Base-by-base conservation (phyloP, 2,797 vertebrate genomes). In the Sebastes goodei region DNA sequence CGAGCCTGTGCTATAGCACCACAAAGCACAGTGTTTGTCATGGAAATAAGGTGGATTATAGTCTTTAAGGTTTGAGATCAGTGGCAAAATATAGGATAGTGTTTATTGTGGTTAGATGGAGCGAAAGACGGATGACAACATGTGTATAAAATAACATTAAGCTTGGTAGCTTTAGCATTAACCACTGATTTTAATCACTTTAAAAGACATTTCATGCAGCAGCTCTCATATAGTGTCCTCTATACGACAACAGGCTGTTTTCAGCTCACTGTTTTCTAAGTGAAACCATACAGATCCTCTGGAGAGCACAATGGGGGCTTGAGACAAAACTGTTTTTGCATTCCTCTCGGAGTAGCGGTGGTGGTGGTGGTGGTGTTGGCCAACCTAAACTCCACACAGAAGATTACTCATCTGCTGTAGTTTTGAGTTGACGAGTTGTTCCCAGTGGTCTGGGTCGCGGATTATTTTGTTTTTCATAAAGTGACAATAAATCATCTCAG, bases 381-480 rank as follows among this genome's bases (percentile, higher is more conserved):
- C 85, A 92, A 93, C 77, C 81, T 89, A 92, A 94, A 93, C 76
- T 85, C 80, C 84, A 90, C 90, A 91, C 71, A 86, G 84, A 92
- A 88, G 81, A 84, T 88, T 78, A 84, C 89, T 94, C 71, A 91
- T 95, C 86, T 81, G 78, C 87, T 85, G 83, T 78, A 88, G 88
- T 84, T 83, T 91, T 88, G 79, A 95, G 88, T 65, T 92, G 82
- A 93, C 81, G 82, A 93, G 88, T 90, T 93, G 85, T 93, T 94
- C 93, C 90, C 92, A 93, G 93, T 89, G 94, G 94, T 94, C 91
- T 93, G 86, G 85, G 85, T 80, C 25, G 9, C 62, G 74, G 82
- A 92, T 80, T 77, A 87, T 91, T 94, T 94, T 95, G 93, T 95
- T 95, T 94, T 95, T 94, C 91, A 89, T 94, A 92, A 90, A 92